Base-by-base conservation (phyloP, 2,888 invertebrate genomes). In the Lepidocyrtinus sp. region DNA sequence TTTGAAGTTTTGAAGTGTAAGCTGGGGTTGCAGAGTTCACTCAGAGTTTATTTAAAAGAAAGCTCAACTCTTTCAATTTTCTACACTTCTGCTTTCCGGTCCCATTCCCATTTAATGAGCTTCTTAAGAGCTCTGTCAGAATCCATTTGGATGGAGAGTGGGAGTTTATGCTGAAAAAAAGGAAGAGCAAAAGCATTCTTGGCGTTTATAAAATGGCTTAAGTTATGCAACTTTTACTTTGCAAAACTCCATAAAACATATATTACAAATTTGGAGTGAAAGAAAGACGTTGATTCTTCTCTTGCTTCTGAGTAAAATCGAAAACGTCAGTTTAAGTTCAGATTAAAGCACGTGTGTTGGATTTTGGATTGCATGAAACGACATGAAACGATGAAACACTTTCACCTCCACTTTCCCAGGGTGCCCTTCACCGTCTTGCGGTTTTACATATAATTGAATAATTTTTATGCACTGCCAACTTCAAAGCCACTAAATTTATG, bases 81-180 rank as follows among this genome's bases (percentile, higher is more conserved):
- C 69, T 69, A 69, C 75, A 63, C 75, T 75, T 69, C 67, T 2
- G 3, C 63, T 63, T 75, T 75, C 75, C 75, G 75, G 63, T 59
- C 27, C 19, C 55, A 68, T 75, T 65, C 36, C 50, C 63, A 62
- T 69, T 75, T 75, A 75, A 75, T 75, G 75, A 75, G 69, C 63
- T 75, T 75, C 62, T 36, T 63, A 63, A 75, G 69, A 68, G 69
- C 59, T 50, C 64, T 76, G 69, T 69, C 63, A 69, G 63, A 69
- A 69, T 63, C 69, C 63, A 75, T 75, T 75, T 75, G 26, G 5
- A 36, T 36, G 36, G 36, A 5, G 36, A 36, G 12, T n/a, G 36
- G 36, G 36, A 36, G 36, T 7, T 5, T 7, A 36, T 7, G 36
- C 5, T 36, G 36, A 68, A 75, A 67, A 59, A 17, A 45, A 22